Evolutionary conservation across 2,888 invertebrate genomes (phyloP).

Genomic region (Invenusta paracnida): DNA sequence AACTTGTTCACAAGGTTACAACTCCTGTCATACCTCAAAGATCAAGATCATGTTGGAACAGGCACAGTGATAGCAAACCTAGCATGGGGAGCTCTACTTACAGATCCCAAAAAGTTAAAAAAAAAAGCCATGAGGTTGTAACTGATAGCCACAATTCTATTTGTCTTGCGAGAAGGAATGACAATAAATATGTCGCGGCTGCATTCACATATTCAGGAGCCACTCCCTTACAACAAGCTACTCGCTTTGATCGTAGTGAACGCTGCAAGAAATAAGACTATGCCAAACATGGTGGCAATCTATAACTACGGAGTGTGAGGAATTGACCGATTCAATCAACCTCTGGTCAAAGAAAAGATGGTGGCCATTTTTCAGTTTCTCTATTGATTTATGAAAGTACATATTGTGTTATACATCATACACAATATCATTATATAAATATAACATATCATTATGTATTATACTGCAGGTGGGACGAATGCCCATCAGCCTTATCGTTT

Average conservation of each 20-base stretch:
- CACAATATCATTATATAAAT: background rate
- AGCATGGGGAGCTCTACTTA: no score
- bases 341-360: background rate
- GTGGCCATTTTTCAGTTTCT: background rate
- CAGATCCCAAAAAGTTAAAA: no score
- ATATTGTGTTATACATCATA: background rate
- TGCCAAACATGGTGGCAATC: background rate
- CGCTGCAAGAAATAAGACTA: background rate
- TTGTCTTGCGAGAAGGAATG: background rate
- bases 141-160: background rate
- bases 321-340: background rate
- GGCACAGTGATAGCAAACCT: no score
- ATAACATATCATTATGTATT: no score
- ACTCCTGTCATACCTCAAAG: no score
- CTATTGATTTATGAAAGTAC: conserved; percentile 12
- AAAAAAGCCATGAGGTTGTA: no score
- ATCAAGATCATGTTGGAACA: no score
- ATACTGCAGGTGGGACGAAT: background rate
- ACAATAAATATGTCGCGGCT: background rate
- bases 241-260: background rate
- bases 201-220: background rate
- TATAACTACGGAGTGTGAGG: conserved; percentile 7
- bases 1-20: no score
- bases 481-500: background rate
- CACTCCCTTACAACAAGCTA: background rate